phyloP scores from a whole-genome alignment of 2,888 invertebrate species.

The Heliothis peltigera region DNA sequence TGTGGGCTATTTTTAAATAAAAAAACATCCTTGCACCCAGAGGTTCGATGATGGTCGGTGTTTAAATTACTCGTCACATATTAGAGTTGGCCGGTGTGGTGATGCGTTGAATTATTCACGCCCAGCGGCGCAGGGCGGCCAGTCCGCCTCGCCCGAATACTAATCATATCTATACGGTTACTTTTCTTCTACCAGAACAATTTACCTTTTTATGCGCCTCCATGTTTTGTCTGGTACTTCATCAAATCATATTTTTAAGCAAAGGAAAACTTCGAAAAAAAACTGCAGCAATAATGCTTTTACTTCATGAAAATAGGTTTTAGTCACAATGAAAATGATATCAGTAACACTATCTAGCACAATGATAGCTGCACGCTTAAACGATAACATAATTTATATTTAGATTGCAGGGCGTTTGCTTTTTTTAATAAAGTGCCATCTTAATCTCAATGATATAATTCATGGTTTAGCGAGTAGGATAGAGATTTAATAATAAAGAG shows the following conservation, averaged over 20 bases:
- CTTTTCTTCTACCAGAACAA: constrained; percentile 60
- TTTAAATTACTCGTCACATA: constrained; percentile 75
- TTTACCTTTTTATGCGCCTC: constrained; percentile 38
- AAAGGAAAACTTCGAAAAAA: background rate
- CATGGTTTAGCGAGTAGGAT: background rate
- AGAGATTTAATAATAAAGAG: constrained; percentile 22
- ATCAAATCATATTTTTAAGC: background rate
- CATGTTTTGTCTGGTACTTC: constrained; percentile 17
- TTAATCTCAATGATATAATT: background rate
- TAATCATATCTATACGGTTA: constrained; percentile 67
- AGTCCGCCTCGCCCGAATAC: constrained; percentile 72
- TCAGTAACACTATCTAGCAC: constrained; percentile 35
- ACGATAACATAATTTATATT: constrained; percentile 38
- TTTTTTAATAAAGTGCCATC: too few species aligned
- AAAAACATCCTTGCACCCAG: constrained; percentile 22
- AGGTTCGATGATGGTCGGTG: constrained; percentile 54
- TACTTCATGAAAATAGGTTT: constrained; percentile 16
- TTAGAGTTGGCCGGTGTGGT: constrained; percentile 68
- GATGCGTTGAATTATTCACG: constrained; percentile 78
- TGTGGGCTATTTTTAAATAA: constrained; percentile 7
- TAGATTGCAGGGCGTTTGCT: constrained; percentile 32
- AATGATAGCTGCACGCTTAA: constrained; percentile 44
- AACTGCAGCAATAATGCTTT: background rate
- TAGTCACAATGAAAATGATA: constrained; percentile 27
- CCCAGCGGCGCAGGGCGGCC: constrained; percentile 64